Evolutionary conservation across 2,888 invertebrate genomes (phyloP), one percentile per base, ranked within the genome.

Genomic region (Physocephala rufipes): DNA sequence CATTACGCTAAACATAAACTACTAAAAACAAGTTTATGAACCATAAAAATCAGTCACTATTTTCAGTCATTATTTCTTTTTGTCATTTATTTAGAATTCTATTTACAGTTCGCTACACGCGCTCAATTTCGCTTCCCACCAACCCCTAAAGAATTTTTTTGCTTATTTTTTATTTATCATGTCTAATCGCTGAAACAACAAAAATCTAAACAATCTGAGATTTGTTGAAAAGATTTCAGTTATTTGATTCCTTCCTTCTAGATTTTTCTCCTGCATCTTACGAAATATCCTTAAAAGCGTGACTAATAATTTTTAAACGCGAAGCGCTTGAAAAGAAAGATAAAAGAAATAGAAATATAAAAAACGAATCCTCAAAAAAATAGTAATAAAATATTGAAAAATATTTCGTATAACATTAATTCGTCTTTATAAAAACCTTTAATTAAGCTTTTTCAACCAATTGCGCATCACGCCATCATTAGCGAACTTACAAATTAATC

Each of bases 181-280:
- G n/a, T n/a, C 47, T 63, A 63, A 47, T 47, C 63, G 63, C 21
- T 63, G 24, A 63, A 63, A 21, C 47, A 47, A 63, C 43, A 43
- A 45, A 63, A 63, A 63, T 24, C 47, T 43, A 63, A 63, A 63
- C 63, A 63, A 63, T 63, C 47, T 45, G 45, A 63, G 43, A 63
- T 45, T 28, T 63, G 63, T 21, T 43, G 21, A 63, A 47, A 63
- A 63, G 63, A 63, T 63, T 63, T 63, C 21, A n/a, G n/a, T n/a
- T n/a, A n/a, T n/a, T n/a, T n/a, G n/a, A n/a, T n/a, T n/a, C 13
- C 24, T 55, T 7, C 55, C 2, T 24, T 4, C 36, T 9, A 4
- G 36, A 7, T 36, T 9, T 36, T 36, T 36, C 9, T 36, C 36
- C 36, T 9, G 36, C 4, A 36, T 9, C 4, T 9, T 36, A 36